A percentile compares a stretch with the other conserved stretches of the same genome.
Conservation (phyloP, 2,797 vertebrate genomes). For the Linurgus olivaceus region DNA sequence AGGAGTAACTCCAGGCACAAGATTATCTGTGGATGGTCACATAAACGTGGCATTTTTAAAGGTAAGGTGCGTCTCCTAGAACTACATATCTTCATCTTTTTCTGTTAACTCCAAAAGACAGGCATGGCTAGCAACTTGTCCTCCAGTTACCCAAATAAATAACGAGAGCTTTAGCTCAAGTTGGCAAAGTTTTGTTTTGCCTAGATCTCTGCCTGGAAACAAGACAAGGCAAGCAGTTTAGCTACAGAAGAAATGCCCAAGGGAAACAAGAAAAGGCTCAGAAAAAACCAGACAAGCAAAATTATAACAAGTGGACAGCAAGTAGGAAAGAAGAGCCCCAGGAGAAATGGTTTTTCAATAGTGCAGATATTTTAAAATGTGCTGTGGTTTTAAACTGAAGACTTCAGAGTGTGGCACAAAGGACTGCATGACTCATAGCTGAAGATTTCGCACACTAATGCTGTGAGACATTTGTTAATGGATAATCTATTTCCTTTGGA, state of each 20-base stretch:
- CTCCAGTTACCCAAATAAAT: constrained; percentile 31
- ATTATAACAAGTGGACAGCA: neutral
- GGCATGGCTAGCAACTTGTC: neutral
- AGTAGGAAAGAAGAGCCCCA: neutral
- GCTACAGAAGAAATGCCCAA: neutral
- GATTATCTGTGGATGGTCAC: neutral
- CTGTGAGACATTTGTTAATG: constrained; percentile 49
- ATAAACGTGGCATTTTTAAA: neutral
- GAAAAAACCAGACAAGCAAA: constrained; percentile 19
- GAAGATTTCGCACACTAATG: neutral
- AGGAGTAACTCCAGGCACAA: neutral
- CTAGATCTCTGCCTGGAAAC: constrained; percentile 47
- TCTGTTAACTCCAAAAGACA: neutral
- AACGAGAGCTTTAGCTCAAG: neutral
- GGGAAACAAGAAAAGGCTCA: neutral
- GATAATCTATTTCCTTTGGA: constrained; percentile 45
- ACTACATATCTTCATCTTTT: neutral
- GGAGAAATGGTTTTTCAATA: neutral
- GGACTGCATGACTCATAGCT: constrained; percentile 29
- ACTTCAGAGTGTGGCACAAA: constrained; percentile 4
- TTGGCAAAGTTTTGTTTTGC: constrained; percentile 44
- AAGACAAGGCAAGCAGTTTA: neutral
- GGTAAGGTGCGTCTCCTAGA: neutral
- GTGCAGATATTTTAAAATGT: constrained; percentile 2
- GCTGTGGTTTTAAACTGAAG: neutral